Evolutionary conservation across 2,113 vertebrate genomes (phyloP).

Genomic region (Zosterops japonicus): DNA sequence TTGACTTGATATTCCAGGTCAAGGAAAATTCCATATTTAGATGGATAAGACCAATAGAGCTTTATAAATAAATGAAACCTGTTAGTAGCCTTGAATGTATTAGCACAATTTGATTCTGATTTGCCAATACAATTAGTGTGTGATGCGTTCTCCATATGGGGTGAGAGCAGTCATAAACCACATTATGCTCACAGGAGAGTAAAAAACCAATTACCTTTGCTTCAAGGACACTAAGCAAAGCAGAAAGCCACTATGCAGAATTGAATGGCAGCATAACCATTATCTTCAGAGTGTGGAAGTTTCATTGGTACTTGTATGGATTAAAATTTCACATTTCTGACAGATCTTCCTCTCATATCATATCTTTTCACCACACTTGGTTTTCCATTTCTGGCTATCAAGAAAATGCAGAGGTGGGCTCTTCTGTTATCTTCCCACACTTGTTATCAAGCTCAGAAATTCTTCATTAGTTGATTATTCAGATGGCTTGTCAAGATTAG

Average conservation of each 20-base stretch:
- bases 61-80: conserved; percentile 17
- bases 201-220: conserved; percentile 63
- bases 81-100: not conserved
- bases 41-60: not conserved
- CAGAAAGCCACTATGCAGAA: conserved; percentile 38
- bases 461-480: conserved; percentile 35
- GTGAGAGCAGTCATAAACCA: conserved; percentile 26
- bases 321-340: conserved; percentile 37
- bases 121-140: conserved; percentile 54
- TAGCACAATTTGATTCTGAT: conserved; percentile 54
- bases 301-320: conserved; percentile 9
- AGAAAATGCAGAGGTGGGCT: conserved; percentile 15
- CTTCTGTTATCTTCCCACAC: conserved; percentile 32
- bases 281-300: conserved; percentile 11
- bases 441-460: conserved; percentile 44
- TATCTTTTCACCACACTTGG: conserved; percentile 7
- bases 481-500: conserved; percentile 43
- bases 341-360: not conserved
- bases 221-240: conserved; percentile 58
- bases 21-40: not conserved
- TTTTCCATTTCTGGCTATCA: conserved; percentile 36
- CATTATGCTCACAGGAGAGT: conserved; percentile 37
- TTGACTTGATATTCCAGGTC: not conserved
- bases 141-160: not conserved
- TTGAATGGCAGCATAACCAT: conserved; percentile 30